Percentiles rank a stretch among this genome's conserved stretches.
Conservation (phyloP, 1,140 invertebrate genomes). For the Lasioglossum baleicum region DNA sequence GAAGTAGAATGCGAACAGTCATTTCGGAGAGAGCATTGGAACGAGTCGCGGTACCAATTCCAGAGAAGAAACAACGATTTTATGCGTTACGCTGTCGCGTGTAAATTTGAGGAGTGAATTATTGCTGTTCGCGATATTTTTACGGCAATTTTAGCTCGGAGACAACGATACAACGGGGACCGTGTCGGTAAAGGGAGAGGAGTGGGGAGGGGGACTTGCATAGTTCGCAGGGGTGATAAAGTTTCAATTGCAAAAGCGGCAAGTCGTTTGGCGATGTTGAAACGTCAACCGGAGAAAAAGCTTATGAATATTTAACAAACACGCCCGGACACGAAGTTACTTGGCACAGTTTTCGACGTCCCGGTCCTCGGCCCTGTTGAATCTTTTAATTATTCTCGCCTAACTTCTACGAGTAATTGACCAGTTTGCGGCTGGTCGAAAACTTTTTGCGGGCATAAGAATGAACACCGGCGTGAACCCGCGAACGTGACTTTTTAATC, state of each 20-base stretch:
- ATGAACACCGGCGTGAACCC: neutral
- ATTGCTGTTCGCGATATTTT: constrained; percentile 22
- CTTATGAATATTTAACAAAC: constrained; percentile 64
- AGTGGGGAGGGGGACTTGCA: neutral
- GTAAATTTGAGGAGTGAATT: constrained; percentile 28
- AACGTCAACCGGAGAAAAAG: constrained; percentile 43
- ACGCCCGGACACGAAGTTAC: constrained; percentile 31
- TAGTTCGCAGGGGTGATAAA: constrained; percentile 24
- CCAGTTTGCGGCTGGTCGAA: constrained; percentile 24
- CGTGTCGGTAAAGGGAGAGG: too few relatives aligned
- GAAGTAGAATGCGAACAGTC: too few relatives aligned
- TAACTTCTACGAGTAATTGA: constrained; percentile 32
- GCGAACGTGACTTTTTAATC: neutral
- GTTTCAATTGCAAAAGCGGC: constrained; percentile 48
- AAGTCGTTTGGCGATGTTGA: constrained; percentile 30
- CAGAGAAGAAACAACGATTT: neutral
- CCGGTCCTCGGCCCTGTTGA: constrained; percentile 17
- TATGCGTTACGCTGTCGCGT: neutral
- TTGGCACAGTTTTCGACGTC: constrained; percentile 45
- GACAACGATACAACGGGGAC: neutral
- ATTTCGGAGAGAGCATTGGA: neutral
- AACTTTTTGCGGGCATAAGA: constrained; percentile 22
- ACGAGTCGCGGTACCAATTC: neutral
- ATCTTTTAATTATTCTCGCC: constrained; percentile 59
- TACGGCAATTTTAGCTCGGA: neutral